Percentiles rank a stretch among this genome's conserved stretches.
Evolutionary conservation across 2,888 invertebrate species (phyloP).

Genomic region (Corbicula japonica): DNA sequence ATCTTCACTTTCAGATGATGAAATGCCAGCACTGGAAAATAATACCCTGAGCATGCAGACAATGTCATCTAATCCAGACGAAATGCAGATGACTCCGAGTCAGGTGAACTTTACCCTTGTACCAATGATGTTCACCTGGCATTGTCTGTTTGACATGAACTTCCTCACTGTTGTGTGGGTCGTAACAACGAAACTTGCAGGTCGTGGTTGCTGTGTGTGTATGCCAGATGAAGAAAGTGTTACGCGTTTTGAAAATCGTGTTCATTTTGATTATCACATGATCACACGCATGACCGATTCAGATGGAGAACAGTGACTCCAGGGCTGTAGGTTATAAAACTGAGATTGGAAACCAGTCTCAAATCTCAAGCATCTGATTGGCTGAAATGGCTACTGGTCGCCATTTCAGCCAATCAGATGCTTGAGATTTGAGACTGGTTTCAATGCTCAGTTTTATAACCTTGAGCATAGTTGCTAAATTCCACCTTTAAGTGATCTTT

Average conservation of each 20-base stretch:
- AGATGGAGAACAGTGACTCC: slow-evolving; percentile 17
- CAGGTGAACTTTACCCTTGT: slow-evolving; percentile 22
- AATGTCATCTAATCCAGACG: background rate
- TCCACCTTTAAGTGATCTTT: too few relatives aligned
- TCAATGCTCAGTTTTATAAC: too few relatives aligned
- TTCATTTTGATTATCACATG: slow-evolving; percentile 52
- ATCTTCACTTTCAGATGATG: too few relatives aligned
- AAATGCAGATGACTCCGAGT: background rate
- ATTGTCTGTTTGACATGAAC: slow-evolving; percentile 34
- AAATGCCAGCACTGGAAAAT: background rate
- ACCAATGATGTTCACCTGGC: slow-evolving; percentile 48
- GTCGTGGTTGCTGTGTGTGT: slow-evolving; percentile 14
- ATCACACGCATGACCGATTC: slow-evolving; percentile 36
- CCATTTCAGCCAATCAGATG: too few relatives aligned
- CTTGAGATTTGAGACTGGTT: too few relatives aligned
- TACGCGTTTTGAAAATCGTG: slow-evolving; percentile 40
- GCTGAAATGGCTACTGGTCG: too few relatives aligned
- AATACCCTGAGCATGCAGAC: background rate
- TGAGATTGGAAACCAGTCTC: too few relatives aligned
- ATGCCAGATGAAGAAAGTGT: slow-evolving; percentile 28
- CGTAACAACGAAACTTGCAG: slow-evolving; percentile 12
- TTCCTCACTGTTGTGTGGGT: slow-evolving; percentile 32
- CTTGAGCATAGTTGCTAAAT: too few relatives aligned
- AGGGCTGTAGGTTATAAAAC: too few relatives aligned
- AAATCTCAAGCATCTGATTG: too few relatives aligned